Evolutionary conservation across 1,140 invertebrate species (phyloP), one percentile per base, ranked within the genome.

Genomic region (Rhagoletis pomonella): DNA sequence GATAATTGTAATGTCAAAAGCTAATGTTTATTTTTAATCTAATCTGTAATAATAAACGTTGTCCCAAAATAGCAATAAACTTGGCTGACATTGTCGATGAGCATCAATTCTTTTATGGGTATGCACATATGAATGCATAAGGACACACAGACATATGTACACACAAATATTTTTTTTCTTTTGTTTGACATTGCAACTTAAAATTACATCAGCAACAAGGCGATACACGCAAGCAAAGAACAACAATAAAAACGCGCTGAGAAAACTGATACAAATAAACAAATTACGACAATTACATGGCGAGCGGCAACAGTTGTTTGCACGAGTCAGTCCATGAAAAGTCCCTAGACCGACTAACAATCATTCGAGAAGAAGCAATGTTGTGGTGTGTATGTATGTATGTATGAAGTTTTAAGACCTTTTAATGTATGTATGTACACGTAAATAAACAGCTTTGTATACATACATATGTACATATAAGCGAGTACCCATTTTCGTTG

Each of bases 241-340:
- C 39, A 4, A 67, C 2, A 64, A 67, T 67, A 67, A 42, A 42
- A 67, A 39, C 39, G 39, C 7, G 1, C 29, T 19, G 39, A 39
- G 39, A 39, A 67, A 67, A 29, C 64, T 39, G 39, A 67, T 67
- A 67, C 12, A 67, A 67, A 67, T 42, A 67, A 67, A 67, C 29
- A 67, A 67, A 67, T 67, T 67, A 42, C 64, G 64, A 67, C 64
- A 67, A 67, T 67, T 67, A 67, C 64, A 29, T 39, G 64, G 3
- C 19, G 3, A 7, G 64, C 64, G 29, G 64, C 64, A 67, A 67
- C 64, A 67, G 64, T 67, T 67, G 29, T 42, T 67, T 67, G 64
- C 64, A 42, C 19, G 12, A 64, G 62, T 29, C 62, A n/a, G 62
- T 0, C 62, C 62, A 64, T 19, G 29, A 64, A 29, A 64, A 29